A percentile compares a stretch with the other conserved stretches of the same genome.
Evolutionary conservation across 2,797 vertebrate genomes (phyloP).

Genomic region (Accipiter badius): DNA sequence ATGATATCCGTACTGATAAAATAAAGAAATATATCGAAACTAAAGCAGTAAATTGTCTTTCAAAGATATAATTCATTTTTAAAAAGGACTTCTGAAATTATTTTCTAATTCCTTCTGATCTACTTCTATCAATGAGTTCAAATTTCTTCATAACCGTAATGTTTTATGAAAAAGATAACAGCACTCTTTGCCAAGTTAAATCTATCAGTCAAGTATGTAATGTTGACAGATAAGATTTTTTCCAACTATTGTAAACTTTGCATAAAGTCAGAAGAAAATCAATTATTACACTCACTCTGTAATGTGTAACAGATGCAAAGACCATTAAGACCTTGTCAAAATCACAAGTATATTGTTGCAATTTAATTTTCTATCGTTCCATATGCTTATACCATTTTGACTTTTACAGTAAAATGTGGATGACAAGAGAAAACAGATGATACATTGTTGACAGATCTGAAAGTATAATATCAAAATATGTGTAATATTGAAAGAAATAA

Average conservation of each 20-base stretch:
- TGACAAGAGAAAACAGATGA: background rate
- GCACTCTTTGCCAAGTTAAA: background rate
- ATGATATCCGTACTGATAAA: background rate
- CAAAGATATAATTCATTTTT: background rate
- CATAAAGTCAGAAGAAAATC: background rate
- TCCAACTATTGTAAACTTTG: background rate
- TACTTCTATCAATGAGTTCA: background rate
- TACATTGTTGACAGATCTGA: background rate
- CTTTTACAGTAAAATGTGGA: background rate
- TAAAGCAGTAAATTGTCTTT: background rate
- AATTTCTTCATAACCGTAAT: background rate
- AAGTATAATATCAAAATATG: background rate
- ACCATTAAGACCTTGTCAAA: background rate
- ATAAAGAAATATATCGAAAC: background rate
- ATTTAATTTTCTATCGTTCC: background rate
- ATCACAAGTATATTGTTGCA: background rate
- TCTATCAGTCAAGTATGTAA: background rate
- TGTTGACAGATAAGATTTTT: background rate
- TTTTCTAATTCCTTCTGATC: background rate
- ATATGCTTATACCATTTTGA: background rate
- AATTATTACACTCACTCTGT: background rate
- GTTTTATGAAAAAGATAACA: background rate
- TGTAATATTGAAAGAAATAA: background rate
- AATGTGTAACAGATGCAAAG: background rate
- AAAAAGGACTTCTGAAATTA: background rate